Conservation (phyloP, 1,140 invertebrate genomes). For the Pomacea maculata region DNA sequence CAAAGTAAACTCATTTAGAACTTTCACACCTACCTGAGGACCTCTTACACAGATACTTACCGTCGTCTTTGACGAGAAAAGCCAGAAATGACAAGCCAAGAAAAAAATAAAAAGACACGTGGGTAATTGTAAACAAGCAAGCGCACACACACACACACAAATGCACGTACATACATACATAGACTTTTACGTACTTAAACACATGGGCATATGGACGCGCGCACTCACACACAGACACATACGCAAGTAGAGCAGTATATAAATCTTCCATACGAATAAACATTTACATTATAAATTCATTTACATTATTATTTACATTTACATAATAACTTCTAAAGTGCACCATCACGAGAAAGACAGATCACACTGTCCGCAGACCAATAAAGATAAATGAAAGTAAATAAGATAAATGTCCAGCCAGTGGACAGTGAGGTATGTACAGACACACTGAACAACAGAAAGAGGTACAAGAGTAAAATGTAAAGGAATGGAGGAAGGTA, state of each 20-base stretch:
- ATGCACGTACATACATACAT: constrained; percentile 1
- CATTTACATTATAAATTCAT: not conserved
- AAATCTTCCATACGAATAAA: not conserved
- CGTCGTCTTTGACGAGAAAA: not conserved
- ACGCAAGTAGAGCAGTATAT: no score
- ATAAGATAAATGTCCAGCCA: no score
- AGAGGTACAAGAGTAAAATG: no score
- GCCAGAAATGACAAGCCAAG: not conserved
- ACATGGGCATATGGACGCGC: not conserved
- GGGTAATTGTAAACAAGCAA: not conserved
- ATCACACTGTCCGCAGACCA: no score
- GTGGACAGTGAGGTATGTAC: no score
- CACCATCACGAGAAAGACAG: no score
- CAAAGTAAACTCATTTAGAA: not conserved
- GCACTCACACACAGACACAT: constrained; percentile 14
- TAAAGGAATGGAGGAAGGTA: no score
- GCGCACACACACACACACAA: not conserved
- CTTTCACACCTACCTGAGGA: not conserved
- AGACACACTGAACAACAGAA: no score
- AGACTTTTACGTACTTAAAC: not conserved
- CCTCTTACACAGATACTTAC: not conserved
- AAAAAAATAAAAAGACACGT: not conserved
- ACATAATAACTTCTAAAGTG: no score
- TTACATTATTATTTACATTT: no score
- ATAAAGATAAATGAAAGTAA: no score